Evolutionary conservation across 2,888 invertebrate genomes (phyloP).

Genomic region (Orthosia gothica): DNA sequence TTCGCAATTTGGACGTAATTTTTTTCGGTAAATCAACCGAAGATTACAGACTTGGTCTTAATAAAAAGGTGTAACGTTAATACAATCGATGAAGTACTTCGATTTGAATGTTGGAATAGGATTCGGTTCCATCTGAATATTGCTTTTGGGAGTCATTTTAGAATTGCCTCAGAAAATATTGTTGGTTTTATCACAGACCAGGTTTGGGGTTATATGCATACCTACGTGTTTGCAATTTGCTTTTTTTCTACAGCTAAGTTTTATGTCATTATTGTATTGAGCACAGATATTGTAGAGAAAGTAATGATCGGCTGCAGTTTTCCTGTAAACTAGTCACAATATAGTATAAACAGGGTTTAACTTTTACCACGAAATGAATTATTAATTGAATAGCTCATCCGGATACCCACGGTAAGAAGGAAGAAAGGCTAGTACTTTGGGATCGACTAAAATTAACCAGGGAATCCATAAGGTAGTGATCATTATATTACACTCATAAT

Average conservation of each 20-base stretch:
- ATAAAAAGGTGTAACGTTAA: background rate
- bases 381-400: no score
- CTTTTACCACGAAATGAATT: no score
- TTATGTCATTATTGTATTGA: background rate
- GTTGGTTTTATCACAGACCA: background rate
- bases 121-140: background rate
- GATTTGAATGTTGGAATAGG: background rate
- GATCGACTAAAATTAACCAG: no score
- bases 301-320: no score
- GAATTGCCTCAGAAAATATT: background rate
- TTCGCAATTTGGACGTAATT: slow-evolving; percentile 36
- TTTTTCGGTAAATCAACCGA: slow-evolving; percentile 3
- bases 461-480: no score
- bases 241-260: no score
- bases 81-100: background rate
- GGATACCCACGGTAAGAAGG: no score
- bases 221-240: no score
- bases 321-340: no score
- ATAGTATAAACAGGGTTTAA: no score
- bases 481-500: no score
- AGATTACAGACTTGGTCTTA: slow-evolving; percentile 10
- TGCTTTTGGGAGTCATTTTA: background rate
- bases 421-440: no score
- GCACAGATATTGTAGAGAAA: background rate
- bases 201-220: background rate